phyloP scores from a whole-genome alignment of 2,888 invertebrate species.

The Sesia bembeciformis region DNA sequence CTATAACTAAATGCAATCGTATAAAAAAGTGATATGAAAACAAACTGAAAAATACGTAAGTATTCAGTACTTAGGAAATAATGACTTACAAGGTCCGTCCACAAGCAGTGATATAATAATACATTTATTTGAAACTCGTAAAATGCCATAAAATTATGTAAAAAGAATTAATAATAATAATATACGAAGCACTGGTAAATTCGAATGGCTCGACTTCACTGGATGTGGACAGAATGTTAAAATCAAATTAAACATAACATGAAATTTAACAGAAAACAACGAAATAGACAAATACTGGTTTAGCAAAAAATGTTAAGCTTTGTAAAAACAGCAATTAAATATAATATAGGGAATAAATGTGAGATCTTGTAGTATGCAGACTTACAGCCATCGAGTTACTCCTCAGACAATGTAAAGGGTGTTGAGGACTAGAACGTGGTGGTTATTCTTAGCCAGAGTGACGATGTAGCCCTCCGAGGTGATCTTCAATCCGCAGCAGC shows the following conservation, averaged over 20 bases:
- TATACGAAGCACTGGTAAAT: constrained; percentile 12
- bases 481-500: constrained; percentile 97
- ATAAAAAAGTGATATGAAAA: constrained; percentile 49
- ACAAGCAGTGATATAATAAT: constrained; percentile 36
- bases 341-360: constrained; percentile 74
- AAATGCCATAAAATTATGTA: too few species aligned
- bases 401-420: constrained; percentile 93
- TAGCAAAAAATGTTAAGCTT: constrained; percentile 71
- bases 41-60: constrained; percentile 56
- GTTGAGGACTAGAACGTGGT: constrained; percentile 97
- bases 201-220: constrained; percentile 32
- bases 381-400: constrained; percentile 69
- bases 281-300: constrained; percentile 72
- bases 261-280: constrained; percentile 67
- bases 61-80: constrained; percentile 68
- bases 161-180: constrained; percentile 7
- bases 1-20: constrained; percentile 73
- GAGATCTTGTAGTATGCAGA: constrained; percentile 75
- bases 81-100: constrained; percentile 54
- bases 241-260: constrained; percentile 56
- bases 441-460: constrained; percentile 98
- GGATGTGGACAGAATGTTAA: constrained; percentile 47
- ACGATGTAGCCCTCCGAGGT: constrained; percentile 97
- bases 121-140: too few species aligned
- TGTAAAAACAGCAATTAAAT: constrained; percentile 72